Conservation (phyloP, 1,140 invertebrate genomes). For the Atopsyche davidsoni region DNA sequence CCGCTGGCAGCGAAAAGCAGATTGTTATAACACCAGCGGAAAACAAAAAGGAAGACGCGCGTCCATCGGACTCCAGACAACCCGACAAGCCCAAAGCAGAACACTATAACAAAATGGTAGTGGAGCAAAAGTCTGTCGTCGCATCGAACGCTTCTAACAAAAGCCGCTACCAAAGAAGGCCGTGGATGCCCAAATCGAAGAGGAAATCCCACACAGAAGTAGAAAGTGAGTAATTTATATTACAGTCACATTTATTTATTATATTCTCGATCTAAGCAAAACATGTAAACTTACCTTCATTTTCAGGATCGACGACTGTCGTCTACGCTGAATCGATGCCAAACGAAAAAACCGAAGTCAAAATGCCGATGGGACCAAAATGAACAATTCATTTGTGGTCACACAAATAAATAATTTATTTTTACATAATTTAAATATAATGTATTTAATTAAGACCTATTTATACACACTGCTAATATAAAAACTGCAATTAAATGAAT, state of each 20-base stretch:
- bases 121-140: neutral
- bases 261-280: neutral
- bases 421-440: neutral
- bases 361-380: neutral
- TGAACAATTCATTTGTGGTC: conserved; percentile 4
- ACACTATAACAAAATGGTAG: neutral
- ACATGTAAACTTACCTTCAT: neutral
- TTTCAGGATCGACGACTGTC: conserved; percentile 1
- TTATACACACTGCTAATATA: neutral
- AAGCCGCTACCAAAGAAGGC: neutral
- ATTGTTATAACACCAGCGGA: conserved; percentile 1
- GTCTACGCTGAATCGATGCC: conserved; percentile 7
- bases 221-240: conserved; percentile 3
- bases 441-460: neutral
- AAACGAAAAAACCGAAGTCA: neutral
- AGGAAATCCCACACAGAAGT: neutral
- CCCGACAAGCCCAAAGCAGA: neutral
- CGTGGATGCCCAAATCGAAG: conserved; percentile 19
- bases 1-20: conserved; percentile 16
- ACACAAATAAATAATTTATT: too few species aligned
- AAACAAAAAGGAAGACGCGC: conserved; percentile 4
- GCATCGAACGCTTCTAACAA: neutral
- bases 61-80: neutral
- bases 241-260: neutral
- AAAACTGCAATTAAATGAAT: neutral